phyloP scores from a whole-genome alignment of 2,113 vertebrate species.

The Otus sunia region DNA sequence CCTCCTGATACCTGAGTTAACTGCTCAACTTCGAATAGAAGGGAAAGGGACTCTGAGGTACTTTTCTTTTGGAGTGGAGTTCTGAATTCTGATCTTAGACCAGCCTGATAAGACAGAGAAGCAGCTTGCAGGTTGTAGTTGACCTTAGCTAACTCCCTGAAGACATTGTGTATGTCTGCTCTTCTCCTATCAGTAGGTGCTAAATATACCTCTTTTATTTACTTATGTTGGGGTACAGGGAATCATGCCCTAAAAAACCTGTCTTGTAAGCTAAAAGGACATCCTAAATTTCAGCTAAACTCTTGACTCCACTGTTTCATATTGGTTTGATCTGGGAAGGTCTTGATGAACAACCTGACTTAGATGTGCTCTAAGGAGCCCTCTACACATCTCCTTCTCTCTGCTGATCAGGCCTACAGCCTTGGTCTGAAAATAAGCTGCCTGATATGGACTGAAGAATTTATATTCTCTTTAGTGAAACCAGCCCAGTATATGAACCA shows the following conservation, averaged over 20 bases:
- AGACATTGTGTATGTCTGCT: not conserved
- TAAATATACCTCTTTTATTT: not conserved
- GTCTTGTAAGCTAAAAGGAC: not conserved
- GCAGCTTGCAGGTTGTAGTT: not conserved
- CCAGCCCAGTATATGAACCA: not conserved
- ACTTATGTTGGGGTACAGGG: not conserved
- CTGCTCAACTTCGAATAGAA: not conserved
- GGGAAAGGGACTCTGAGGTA: not conserved
- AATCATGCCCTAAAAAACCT: not conserved
- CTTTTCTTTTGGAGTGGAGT: not conserved
- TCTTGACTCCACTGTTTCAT: not conserved
- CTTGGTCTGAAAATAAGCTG: not conserved
- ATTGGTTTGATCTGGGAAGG: not conserved
- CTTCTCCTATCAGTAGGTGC: not conserved
- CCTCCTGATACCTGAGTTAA: not conserved
- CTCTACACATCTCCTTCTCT: not conserved
- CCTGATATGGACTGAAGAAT: not conserved
- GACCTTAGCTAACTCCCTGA: not conserved
- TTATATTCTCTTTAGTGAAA: not conserved
- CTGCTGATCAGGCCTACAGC: not conserved
- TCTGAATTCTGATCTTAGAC: not conserved
- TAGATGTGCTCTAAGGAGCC: not conserved
- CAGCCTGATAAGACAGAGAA: not conserved
- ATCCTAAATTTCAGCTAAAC: not conserved
- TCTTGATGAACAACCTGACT: not conserved